Evolutionary conservation across 2,888 invertebrate genomes (phyloP), one percentile per base, ranked within the genome.

Genomic region (Xiphydria camelus): DNA sequence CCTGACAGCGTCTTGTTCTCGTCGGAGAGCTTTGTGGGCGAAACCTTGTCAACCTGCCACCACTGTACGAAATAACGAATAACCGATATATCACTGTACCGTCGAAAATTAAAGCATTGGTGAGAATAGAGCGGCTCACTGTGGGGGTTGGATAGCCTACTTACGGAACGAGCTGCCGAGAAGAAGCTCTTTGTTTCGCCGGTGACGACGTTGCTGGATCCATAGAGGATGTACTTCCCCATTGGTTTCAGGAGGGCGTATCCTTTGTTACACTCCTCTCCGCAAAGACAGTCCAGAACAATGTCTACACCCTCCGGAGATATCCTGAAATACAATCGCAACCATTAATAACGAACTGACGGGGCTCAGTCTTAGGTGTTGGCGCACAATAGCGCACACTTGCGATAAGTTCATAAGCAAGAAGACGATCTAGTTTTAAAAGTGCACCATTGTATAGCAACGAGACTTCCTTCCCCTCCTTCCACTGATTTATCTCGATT

Each of bases 1-100:
- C 92, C 93, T 31, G 87, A 83, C 49, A 93, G 79, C 49, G 85
- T 85, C 78, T 91, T 90, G 80, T 92, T 93, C 76, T 93, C 92
- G 65, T 92, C 91, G 77, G 89, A 92, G 63, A 93, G 79, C 77
- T 91, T 91, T 76, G 91, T 83, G 4, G 92, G 92, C 3, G 89
- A 90, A 53, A 93, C 86, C 79, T 92, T 93, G 78, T 92, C 92
- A 49, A 91, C 91, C 79, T 91, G 91, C 92, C 91, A 92, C 92
- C 92, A 93, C 88, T 88, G 75, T 5, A 75, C 73, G 56, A 17
- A 49, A 61, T 47, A 46, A 59, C 23, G 31, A 12, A 14, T 39
- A 44, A 41, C 43, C 53, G 45, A 55, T 1, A 19, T 19, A 2
- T n/a, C n/a, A n/a, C n/a, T n/a, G n/a, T n/a, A n/a, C n/a, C n/a